These are phyloP conservation scores for Apamea epomidion DNA, from an alignment of 2,888 invertebrate genomes.

Conservation along the genomic window DNA sequence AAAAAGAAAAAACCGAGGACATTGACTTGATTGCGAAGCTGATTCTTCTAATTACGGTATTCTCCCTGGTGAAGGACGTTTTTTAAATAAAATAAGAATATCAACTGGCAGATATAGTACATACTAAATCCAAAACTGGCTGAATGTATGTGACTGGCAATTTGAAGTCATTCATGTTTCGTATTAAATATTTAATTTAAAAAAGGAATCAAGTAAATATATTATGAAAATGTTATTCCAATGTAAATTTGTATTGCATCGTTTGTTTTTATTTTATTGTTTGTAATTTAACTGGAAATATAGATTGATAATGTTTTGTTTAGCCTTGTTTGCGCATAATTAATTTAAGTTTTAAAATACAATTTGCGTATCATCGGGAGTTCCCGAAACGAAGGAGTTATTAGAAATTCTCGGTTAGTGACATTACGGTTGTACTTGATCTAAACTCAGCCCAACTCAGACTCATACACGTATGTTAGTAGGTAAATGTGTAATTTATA, in stretches of 20 bases:
- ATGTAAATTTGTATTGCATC: too few species aligned
- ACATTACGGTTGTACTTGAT: slow-evolving; percentile 5
- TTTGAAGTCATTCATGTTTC: background rate
- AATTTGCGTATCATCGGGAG: background rate
- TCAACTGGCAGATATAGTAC: background rate
- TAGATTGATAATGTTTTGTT: background rate
- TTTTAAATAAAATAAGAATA: background rate
- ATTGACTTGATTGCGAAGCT: slow-evolving; percentile 1
- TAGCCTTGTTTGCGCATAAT: too few species aligned
- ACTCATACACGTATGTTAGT: background rate
- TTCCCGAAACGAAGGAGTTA: slow-evolving; percentile 8
- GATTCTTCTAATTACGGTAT: background rate
- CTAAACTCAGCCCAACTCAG: background rate
- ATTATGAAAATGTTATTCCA: background rate
- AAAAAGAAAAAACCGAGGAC: slow-evolving; percentile 4
- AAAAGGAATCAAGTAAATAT: slow-evolving; percentile 1
- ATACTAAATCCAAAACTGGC: slow-evolving; percentile 9
- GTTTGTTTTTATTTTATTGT: background rate
- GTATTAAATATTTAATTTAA: background rate
- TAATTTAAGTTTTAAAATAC: background rate
- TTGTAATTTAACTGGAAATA: background rate
- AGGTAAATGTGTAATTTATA: background rate
- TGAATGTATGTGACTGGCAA: background rate
- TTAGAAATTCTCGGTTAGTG: slow-evolving; percentile 19
- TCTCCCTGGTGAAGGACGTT: background rate